Percentiles rank a stretch among this genome's conserved stretches.
phyloP scores from a whole-genome alignment of 1,140 invertebrate species.

The Procambarus virginalis region DNA sequence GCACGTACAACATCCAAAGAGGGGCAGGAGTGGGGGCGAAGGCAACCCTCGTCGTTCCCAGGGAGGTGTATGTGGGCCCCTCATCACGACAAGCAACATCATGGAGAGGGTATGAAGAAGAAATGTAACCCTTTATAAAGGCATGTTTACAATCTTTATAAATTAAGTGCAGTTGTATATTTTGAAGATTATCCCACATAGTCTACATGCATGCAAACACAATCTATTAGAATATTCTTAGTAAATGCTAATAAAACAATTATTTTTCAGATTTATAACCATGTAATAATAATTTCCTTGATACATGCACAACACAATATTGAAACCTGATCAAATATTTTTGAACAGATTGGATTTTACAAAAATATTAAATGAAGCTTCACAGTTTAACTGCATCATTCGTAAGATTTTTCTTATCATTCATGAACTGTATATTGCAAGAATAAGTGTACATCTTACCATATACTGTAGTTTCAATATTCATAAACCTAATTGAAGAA shows the following conservation, averaged over 20 bases:
- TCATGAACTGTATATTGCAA: slow-evolving; percentile 17
- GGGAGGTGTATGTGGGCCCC: no score
- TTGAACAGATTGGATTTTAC: slow-evolving; percentile 20
- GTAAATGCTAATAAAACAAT: slow-evolving; percentile 20
- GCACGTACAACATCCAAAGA: no score
- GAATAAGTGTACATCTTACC: slow-evolving; percentile 12
- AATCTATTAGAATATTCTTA: no score
- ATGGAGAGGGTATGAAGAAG: no score
- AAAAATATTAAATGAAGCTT: slow-evolving; percentile 51
- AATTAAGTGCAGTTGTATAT: no score
- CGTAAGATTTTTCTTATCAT: neutral
- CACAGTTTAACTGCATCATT: slow-evolving; percentile 33
- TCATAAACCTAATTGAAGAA: slow-evolving; percentile 15
- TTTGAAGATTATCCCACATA: no score
- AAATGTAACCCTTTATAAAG: no score
- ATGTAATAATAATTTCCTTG: slow-evolving; percentile 40
- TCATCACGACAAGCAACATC: no score
- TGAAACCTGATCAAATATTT: slow-evolving; percentile 30
- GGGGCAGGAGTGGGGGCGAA: no score
- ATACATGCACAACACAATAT: slow-evolving; percentile 50
- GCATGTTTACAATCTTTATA: no score
- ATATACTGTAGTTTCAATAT: slow-evolving; percentile 7
- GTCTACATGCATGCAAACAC: no score
- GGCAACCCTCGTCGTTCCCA: no score
- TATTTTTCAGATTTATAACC: slow-evolving; percentile 20